Base-by-base conservation (phyloP, 1,140 invertebrate species). In the Drosophila subobscura region DNA sequence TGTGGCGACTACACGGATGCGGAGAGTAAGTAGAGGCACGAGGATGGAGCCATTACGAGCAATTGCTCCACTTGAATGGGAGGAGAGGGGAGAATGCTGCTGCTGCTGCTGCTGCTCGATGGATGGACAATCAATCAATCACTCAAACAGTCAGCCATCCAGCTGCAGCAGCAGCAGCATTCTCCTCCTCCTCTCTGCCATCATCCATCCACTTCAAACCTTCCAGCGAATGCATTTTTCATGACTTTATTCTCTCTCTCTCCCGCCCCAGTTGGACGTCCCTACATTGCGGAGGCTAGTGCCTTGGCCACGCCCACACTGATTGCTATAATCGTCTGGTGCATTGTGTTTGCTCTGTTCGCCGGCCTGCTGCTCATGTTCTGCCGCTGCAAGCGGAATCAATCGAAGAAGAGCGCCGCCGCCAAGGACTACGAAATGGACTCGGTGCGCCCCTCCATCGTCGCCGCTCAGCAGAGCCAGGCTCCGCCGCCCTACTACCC, bases 381-480 rank as follows among this genome's bases (percentile, higher is more conserved):
- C 93, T 98, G 96, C 84, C 96, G 96, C 55, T 97, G 96, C 92
- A 96, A 96, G 76, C 94, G 95, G 64, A 95, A 95, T 79, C 95
- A 96, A 90, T 95, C 94, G 49, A 96, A 97, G 90, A 96, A 97
- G 88, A 92, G 93, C 45, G 94, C 93, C 65, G 94, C 94, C 77
- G 95, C 96, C 68, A 98, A 97, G 92, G 96, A 97, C 90, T 97
- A 97, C 91, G 96, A 97, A 92, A 96, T 97, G 95, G 96, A 97
- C 89, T 95, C 96, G 1, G 94, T 94, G 66, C 93, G 95, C 41
- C 95, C 96, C 2, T 96, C 96, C 50, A 95, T 96, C 90, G 95
- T 97, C 3, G 94, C 95, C 25, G 86, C 89, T 49, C 94, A 95
- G 64, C 96, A 96, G 90, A 96, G 95, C 67, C 95, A 96, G 91